phyloP scores from a whole-genome alignment of 2,888 invertebrate genomes.

The Cerceris ruficornis region DNA sequence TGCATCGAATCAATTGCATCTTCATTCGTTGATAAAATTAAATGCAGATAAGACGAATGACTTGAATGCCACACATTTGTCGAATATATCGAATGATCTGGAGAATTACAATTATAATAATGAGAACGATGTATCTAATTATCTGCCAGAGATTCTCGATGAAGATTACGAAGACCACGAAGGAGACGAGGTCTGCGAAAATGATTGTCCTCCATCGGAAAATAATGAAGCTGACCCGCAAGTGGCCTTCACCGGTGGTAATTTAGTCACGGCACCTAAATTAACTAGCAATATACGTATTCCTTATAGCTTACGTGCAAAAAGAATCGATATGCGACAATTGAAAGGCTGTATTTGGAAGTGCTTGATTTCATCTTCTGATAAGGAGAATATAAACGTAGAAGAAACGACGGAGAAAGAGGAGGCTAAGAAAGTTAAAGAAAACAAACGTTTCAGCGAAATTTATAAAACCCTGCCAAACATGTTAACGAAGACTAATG shows the following conservation, averaged over 20 bases:
- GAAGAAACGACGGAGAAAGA: constrained; percentile 3
- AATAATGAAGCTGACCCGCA: constrained; percentile 69
- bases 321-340: constrained; percentile 93
- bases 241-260: constrained; percentile 81
- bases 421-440: constrained; percentile 46
- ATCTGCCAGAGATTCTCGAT: constrained; percentile 81
- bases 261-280: constrained; percentile 87
- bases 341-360: constrained; percentile 90
- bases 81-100: constrained; percentile 79
- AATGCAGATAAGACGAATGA: constrained; percentile 8
- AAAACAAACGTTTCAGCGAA: constrained; percentile 80
- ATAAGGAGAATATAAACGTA: constrained; percentile 77
- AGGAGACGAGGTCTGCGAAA: constrained; percentile 34
- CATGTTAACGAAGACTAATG: constrained; percentile 85
- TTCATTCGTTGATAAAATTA: constrained; percentile 43
- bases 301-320: constrained; percentile 91
- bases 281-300: constrained; percentile 87
- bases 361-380: constrained; percentile 81
- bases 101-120: constrained; percentile 84
- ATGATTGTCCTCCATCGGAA: too few relatives aligned
- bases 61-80: constrained; percentile 45
- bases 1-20: constrained; percentile 55
- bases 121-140: constrained; percentile 83
- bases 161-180: constrained; percentile 55
- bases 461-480: constrained; percentile 85